Evolutionary conservation across 2,797 vertebrate genomes (phyloP), one percentile per base, ranked within the genome.

Genomic region (Brotula barbata): DNA sequence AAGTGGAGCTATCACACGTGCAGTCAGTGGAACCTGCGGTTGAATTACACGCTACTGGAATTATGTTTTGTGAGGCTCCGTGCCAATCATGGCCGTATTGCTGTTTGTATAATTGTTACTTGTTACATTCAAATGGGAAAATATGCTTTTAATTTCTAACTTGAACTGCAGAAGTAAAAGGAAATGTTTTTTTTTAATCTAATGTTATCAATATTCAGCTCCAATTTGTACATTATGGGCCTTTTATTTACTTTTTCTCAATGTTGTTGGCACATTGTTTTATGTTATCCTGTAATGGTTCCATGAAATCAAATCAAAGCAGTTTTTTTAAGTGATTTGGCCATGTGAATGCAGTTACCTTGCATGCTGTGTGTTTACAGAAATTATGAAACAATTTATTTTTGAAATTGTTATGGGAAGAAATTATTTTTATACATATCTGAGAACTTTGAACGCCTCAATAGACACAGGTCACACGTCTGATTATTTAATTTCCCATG

Each of bases 1-100:
- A 61, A 83, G 58, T 25, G 87, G 89, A 90, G 91, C 89, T 91
- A 84, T 71, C 36, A 62, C 57, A 64, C 64, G 65, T 57, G 34
- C 45, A 72, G 55, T 43, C 66, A 60, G 63, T 76, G 36, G 59
- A 82, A 73, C 49, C 42, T 71, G 52, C 58, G 19, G 55, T 67
- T 48, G n/a, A 63, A 64, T 72, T 12, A 8, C 37, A 34, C 51
- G 33, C 15, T 58, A 3, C 16, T 75, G 51, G 63, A 53, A 44
- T 58, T 51, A 52, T 50, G 14, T 59, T 58, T 2, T 58, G 46
- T 37, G 39, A 20, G 16, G 20, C 20, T 54, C 44, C 41, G 19
- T 28, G 28, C 28, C 31, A 48, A 50, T 45, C 7, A 50, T 37
- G 12, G 20, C 52, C 50, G 13, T 17, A 2, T 34, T 39, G 15